Conservation (phyloP, 1,140 invertebrate genomes). For the Ptiloglossa arizonensis region DNA sequence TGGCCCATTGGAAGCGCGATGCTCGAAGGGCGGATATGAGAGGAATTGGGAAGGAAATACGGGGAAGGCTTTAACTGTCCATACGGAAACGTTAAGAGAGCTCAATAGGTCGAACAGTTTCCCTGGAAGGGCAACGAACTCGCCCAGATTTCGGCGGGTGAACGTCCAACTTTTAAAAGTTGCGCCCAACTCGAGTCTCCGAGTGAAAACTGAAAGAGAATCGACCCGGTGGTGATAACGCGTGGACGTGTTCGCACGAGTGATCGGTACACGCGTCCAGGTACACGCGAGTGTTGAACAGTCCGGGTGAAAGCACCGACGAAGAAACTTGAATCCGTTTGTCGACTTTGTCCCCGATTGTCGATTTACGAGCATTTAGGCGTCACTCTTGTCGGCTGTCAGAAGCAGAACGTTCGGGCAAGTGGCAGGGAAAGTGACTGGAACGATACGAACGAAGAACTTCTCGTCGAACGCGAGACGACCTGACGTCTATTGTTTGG, state of each 20-base stretch:
- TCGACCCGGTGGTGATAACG: background rate
- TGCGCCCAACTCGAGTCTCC: constrained; percentile 54
- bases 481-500: background rate
- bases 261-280: background rate
- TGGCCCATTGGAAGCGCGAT: constrained; percentile 17
- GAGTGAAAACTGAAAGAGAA: constrained; percentile 24
- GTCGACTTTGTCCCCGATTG: constrained; percentile 41
- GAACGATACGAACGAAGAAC: background rate
- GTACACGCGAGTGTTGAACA: constrained; percentile 4
- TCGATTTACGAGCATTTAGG: constrained; percentile 39
- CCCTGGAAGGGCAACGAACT: constrained; percentile 40
- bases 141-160: constrained; percentile 48
- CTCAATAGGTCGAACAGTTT: background rate
- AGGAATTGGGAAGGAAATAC: constrained; percentile 61
- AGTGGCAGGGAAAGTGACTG: background rate
- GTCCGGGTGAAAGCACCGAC: constrained; percentile 21
- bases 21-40: constrained; percentile 41
- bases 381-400: background rate
- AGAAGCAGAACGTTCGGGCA: background rate
- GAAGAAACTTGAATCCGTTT: constrained; percentile 44
- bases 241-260: background rate
- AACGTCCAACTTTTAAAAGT: constrained; percentile 68
- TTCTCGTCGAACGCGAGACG: background rate
- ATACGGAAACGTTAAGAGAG: constrained; percentile 41
- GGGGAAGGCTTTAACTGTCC: constrained; percentile 71